Base-by-base conservation (phyloP, 1,140 invertebrate species). In the Drosophila suzukii region DNA sequence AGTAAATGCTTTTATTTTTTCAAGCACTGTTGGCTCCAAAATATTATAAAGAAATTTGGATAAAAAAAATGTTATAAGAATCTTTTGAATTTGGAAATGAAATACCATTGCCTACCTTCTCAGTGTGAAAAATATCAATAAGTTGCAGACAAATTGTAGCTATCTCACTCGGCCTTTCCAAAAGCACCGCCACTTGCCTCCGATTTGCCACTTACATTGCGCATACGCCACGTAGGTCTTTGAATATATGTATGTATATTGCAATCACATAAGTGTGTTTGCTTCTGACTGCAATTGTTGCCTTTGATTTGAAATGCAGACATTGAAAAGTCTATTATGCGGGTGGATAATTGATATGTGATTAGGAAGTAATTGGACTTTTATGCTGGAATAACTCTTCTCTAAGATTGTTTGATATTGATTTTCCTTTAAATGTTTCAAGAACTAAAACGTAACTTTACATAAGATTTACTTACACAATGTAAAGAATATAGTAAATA, bases 61-160 rank as follows among this genome's bases (percentile, higher is more conserved):
- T 32, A 6, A 32, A 10, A 10, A 2, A 27, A 2, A 3, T 27
- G 3, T 27, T 27, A 27, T 27, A 2, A 27, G 1, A 0, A 27
- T 27, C 27, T 27, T 4, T 27, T 27, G 5, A 27, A 27, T 27
- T 27, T 27, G 27, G 27, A 27, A 27, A 27, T 27, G 27, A 12
- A 83, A 79, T 15, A 60, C 63, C 15, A 43, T 13, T 57, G 32
- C 12, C 66, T 10, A 59, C 79, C 83, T 71, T 36, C 49, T 56
- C 13, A 13, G 6, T 38, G 36, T 4, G 24, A 10, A 81, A 89
- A 89, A 88, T 88, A 68, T 88, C 84, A 88, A 88, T 88, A 88
- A 78, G 80, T 84, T 88, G 84, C 84, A 88, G 84, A 78, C 84
- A 68, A 78, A 76, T 34, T 76, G 67, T 44, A 61, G 62, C 70